Base-by-base conservation (phyloP, 1,140 invertebrate species). In the Archivesica marissinica region DNA sequence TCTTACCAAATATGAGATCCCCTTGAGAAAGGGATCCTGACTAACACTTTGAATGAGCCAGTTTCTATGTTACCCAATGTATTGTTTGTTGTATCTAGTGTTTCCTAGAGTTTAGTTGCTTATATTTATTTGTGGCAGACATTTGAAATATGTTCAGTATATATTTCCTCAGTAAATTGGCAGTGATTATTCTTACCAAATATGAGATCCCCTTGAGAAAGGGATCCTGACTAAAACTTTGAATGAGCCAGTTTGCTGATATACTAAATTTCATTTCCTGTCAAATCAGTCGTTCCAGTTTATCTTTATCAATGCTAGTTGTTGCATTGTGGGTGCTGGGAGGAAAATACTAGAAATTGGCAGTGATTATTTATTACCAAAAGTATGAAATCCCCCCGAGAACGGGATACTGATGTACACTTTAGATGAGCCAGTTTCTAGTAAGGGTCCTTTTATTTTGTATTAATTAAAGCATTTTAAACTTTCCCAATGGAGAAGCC, bases 191-290 rank as follows among this genome's bases (percentile, higher is more conserved):
- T 17, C 17, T 52, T 28, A 35, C 44, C 38, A 75, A 30, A 38
- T 23, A 25, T 87, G 25, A 52, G 4, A 70, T 39, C 17, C 59
- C 17, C 28, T 44, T 52, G 66, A 59, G 25, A 75, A 72, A 33
- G 30, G 17, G 50, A 52, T 52, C 17, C 50, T 52, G 50, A 52
- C 17, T 52, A 52, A 6, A 52, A 52, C 4, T 23, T 52, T 52
- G 17, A 17, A 52, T 52, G 50, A 52, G 50, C 50, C 50, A 52
- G 50, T 2, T 47, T 20, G 20, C 7, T 47, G 44, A 47, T 47
- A 20, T 47, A 7, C 44, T 47, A 7, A 47, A 47, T 47, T 9
- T n/a, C n/a, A n/a, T n/a, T n/a, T n/a, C n/a, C n/a, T n/a, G n/a
- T n/a, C n/a, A n/a, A n/a, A n/a, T n/a, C n/a, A n/a, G n/a, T n/a